phyloP scores from a whole-genome alignment of 2,888 invertebrate genomes.

The Ornithoptera alexandrae region DNA sequence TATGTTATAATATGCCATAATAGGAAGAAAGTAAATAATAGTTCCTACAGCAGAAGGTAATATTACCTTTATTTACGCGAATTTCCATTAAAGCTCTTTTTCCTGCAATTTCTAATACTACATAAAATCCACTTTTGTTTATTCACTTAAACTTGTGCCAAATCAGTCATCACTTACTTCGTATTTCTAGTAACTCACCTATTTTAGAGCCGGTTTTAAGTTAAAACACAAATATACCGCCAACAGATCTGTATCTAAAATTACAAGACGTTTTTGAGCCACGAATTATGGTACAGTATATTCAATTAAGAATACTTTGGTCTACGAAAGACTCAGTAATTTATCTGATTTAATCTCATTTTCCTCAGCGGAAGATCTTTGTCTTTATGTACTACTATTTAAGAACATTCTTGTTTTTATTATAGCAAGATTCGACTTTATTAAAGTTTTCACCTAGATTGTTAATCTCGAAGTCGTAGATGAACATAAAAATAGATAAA shows the following conservation, averaged over 20 bases:
- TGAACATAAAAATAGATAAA: too few species aligned
- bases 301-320: conserved; percentile 14
- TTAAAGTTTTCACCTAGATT: too few species aligned
- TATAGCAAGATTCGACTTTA: background rate
- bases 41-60: too few species aligned
- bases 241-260: conserved; percentile 18
- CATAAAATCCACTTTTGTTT: too few species aligned
- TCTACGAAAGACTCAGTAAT: conserved; percentile 6
- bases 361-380: conserved; percentile 5
- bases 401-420: background rate
- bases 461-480: too few species aligned
- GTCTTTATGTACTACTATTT: background rate
- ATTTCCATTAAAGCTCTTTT: too few species aligned
- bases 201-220: background rate
- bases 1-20: too few species aligned
- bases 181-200: background rate
- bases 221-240: background rate
- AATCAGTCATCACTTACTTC: background rate
- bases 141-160: background rate
- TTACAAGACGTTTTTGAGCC: conserved; percentile 7
- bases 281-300: conserved; percentile 21
- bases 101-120: too few species aligned
- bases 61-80: too few species aligned
- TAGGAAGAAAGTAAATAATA: too few species aligned
- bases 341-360: conserved; percentile 14